Base-by-base conservation (phyloP, 2,888 invertebrate species). In the Hipparchia semele region DNA sequence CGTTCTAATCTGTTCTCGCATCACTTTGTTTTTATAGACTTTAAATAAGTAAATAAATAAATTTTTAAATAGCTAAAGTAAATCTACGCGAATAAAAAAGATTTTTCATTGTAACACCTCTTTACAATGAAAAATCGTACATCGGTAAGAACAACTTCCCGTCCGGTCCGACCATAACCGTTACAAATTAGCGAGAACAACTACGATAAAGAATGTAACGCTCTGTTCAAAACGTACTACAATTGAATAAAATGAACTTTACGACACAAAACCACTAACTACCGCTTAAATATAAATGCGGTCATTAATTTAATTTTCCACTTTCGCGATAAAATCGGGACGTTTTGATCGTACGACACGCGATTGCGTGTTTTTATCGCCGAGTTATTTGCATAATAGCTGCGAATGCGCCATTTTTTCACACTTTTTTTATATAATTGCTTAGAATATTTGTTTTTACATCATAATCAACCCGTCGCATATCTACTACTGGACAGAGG, bases 261-360 rank as follows among this genome's bases (percentile, higher is more conserved):
- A 79, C 78, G 74, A 76, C 77, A 68, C 76, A 72, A 76, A 73
- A 76, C 77, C 77, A 70, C 77, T 78, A 78, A 78, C 80, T 77
- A 78, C 81, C 83, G 84, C 83, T 86, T 87, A 86, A 89, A 90
- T 88, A 87, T 84, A 85, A 89, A 90, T 88, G 82, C 78, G 78
- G 78, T 80, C 84, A 88, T 90, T 87, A 87, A 90, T 90, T 89
- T 86, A 82, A 88, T 90, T 88, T 86, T 86, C 83, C 87, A 86
- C 84, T 87, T 84, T 83, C 82, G 81, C 84, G 85, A 84, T 87
- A 87, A 87, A 88, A 90, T 87, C 83, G 83, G 84, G 80, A 82
- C 85, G 79, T 86, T 87, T 84, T 85, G 84, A 90, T 90, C 87
- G 85, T 76, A 75, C 79, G 82, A 85, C 85, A 83, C 78, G 78